Conservation (phyloP, 2,797 vertebrate genomes). For the Melanotaenia trifasciata region DNA sequence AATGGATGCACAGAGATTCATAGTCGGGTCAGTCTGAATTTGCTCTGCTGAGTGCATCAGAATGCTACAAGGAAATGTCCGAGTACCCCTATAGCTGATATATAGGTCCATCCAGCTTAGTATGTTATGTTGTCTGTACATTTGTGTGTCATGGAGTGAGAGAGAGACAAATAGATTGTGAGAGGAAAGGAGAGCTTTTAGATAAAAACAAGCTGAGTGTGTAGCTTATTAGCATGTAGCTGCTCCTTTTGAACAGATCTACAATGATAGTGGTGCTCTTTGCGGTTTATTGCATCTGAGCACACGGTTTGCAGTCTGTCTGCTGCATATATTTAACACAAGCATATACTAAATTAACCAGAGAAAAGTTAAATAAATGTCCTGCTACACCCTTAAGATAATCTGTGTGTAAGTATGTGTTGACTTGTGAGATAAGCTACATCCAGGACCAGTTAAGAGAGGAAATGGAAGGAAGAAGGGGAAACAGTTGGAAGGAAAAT, state of each 20-base stretch:
- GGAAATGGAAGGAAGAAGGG: slow-evolving; percentile 16
- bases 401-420: slow-evolving; percentile 3
- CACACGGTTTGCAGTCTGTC: slow-evolving; percentile 44
- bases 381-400: slow-evolving; percentile 8
- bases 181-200: slow-evolving; percentile 45
- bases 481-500: slow-evolving; percentile 7
- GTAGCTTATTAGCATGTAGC: slow-evolving; percentile 27
- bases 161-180: slow-evolving; percentile 16
- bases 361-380: slow-evolving; percentile 30
- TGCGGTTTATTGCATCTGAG: slow-evolving; percentile 20
- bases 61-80: slow-evolving; percentile 52
- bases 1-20: slow-evolving; percentile 26
- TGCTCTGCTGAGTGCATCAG: slow-evolving; percentile 59
- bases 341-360: slow-evolving; percentile 20
- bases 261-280: slow-evolving; percentile 30
- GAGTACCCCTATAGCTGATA: slow-evolving; percentile 56
- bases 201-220: slow-evolving; percentile 34
- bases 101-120: slow-evolving; percentile 44
- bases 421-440: slow-evolving; percentile 33
- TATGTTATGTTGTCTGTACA: slow-evolving; percentile 22
- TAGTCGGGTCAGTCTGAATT: slow-evolving; percentile 28
- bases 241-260: slow-evolving; percentile 27
- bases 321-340: slow-evolving; percentile 26
- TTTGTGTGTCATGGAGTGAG: slow-evolving; percentile 15
- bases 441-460: slow-evolving; percentile 11